Evolutionary conservation across 2,797 vertebrate species (phyloP), one percentile per base, ranked within the genome.

Genomic region (Gymnoscopelus microlampas): DNA sequence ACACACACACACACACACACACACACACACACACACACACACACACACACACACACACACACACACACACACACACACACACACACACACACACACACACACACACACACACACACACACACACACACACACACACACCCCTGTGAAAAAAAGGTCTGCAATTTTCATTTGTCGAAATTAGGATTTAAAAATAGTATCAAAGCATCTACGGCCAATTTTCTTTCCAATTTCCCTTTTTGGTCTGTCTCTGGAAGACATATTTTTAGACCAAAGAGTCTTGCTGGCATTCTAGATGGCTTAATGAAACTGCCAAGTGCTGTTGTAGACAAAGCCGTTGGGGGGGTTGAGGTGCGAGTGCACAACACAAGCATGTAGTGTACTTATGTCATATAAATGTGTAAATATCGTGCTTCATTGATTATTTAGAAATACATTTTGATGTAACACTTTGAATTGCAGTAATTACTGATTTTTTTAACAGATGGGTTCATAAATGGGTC

Each of bases 111-210:
- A 77, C 60, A 73, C 3, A 6, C 12, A n/a, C 53, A 29, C 63
- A 65, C 26, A 29, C 69, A 77, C 60, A 73, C 3, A 6, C 12
- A n/a, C 53, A 29, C 63, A 65, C 26, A 29, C n/a, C 26, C 26
- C 26, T 39, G 35, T 39, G 35, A 35, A 35, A 35, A 39, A 73
- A 7, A 73, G 68, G 69, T 82, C 68, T 78, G 55, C 62, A 13
- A 35, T 44, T 65, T 35, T 35, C 32, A 5, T 35, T 44, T 58
- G 35, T 72, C 76, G 44, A 67, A 69, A 78, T 60, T 73, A 70
- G 2, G 3, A 53, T 24, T 60, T 64, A 70, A 82, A 83, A 87
- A 86, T 86, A 88, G 76, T 14, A 73, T 67, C 32, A 55, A 35
- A 62, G 65, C 57, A 66, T 24, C 56, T 14, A 13, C 72, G 51